Base-by-base conservation (phyloP, 2,888 invertebrate genomes). In the Arrhopalites spinosus region DNA sequence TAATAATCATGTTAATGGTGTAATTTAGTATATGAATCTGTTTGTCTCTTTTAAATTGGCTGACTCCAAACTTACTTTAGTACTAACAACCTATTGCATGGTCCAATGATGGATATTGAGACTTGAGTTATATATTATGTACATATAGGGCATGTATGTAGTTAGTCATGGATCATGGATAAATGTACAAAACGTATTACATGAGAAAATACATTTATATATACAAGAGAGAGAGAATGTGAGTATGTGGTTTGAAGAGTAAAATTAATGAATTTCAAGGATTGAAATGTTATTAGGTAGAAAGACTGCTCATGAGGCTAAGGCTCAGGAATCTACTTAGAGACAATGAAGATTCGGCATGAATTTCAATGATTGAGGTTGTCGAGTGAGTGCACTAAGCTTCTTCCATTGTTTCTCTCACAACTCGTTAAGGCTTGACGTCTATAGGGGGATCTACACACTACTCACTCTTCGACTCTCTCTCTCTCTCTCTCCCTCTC, bases 351-450 rank as follows among this genome's bases (percentile, higher is more conserved):
- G 30, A 66, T 66, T 30, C 30, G 66, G 69, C 56, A 71, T 71
- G 71, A 71, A 59, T 71, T n/a, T n/a, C n/a, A 71, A 71, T 71
- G 71, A 71, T 71, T 56, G 53, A 59, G 70, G 30, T 56, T 70
- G 47, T 15, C 13, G 68, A 68, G 23, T 68, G 70, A 30, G 30
- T 64, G 29, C 30, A 64, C 36, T 64, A 30, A 64, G 30, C 36
- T 30, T 29, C n/a, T 59, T 59, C 59, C 20, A 59, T 59, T 59
- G 59, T 59, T 59, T 59, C 59, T 59, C 59, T 59, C 59, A 59
- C 59, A 59, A 59, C 59, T 59, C 59, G 59, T 59, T 59, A 59
- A 23, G 25, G 20, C 36, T 36, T 11, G 36, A 36, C 36, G 36
- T 36, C 36, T 36, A 11, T 36, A n/a, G n/a, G 59, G 36, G 36